These are phyloP conservation scores for Syrphus vitripennis DNA, from an alignment of 2,888 invertebrate species.

Conservation along the genomic window DNA sequence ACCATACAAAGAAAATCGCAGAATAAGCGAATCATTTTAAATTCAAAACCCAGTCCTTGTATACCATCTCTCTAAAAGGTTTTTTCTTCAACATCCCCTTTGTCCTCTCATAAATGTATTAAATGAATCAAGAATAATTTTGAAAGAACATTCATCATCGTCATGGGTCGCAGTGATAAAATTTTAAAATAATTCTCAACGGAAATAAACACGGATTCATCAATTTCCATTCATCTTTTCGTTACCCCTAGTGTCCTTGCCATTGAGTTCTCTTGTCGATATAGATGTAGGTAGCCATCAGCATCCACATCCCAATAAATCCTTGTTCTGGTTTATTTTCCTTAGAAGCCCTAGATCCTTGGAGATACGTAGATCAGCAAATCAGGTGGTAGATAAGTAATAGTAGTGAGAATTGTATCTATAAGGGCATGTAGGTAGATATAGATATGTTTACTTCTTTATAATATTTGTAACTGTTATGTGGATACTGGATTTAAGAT, in stretches of 20 bases:
- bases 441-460: slow-evolving; percentile 10
- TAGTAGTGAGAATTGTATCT: slow-evolving; percentile 18
- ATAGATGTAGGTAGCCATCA: slow-evolving; percentile 29
- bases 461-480: slow-evolving; percentile 45
- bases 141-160: slow-evolving; percentile 69
- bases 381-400: slow-evolving; percentile 60
- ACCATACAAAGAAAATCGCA: slow-evolving; percentile 46
- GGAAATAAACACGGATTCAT: slow-evolving; percentile 74
- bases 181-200: slow-evolving; percentile 73
- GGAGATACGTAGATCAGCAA: slow-evolving; percentile 64
- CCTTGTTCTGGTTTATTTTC: slow-evolving; percentile 20
- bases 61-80: slow-evolving; percentile 23
- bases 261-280: slow-evolving; percentile 22
- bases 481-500: slow-evolving; percentile 27
- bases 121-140: slow-evolving; percentile 71
- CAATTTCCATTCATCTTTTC: slow-evolving; percentile 74
- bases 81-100: slow-evolving; percentile 14
- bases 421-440: not conserved
- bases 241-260: slow-evolving; percentile 50
- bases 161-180: slow-evolving; percentile 49
- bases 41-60: slow-evolving; percentile 42
- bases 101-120: slow-evolving; percentile 43
- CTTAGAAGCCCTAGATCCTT: slow-evolving; percentile 36
- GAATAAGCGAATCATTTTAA: slow-evolving; percentile 59
- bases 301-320: slow-evolving; percentile 19